Base-by-base conservation (phyloP, 1,140 invertebrate genomes). In the Saccostrea glomerata region DNA sequence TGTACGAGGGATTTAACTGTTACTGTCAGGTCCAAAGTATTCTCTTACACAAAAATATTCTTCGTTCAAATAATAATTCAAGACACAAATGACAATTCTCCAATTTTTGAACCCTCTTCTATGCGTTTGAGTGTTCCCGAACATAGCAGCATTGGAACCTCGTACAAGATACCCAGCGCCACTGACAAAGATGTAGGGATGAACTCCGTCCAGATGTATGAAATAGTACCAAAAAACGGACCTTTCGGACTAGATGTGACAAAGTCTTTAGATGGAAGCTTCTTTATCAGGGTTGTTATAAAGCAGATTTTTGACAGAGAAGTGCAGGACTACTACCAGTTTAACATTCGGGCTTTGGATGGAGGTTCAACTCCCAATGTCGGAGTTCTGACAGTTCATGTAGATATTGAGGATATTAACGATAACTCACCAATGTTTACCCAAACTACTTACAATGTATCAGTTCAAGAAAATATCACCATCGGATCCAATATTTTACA, bases 21-120 rank as follows among this genome's bases (percentile, higher is more conserved):
- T 66, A 90, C 92, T 9, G 92, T 93, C 12, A 87, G 73, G 23
- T 92, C 92, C 25, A 47, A 85, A 36, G 83, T 83, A 2, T 87
- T 86, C 25, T 86, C 88, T 17, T 91, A 92, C 66, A 90, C 93
- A 77, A 92, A 93, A 60, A 92, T 94, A 82, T 91, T 93, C 36
- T 91, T 87, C 1, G 91, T 93, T 0, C 90, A 89, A 70, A 89
- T 95, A 47, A 85, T 92, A 13, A 89, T 95, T n/a, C 86, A 92
- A 11, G 98, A 99, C 94, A 98, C 97, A n/a, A 99, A 99, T 94
- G 98, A 99, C 96, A 99, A 99, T 95, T 96, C 97, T 7, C 98
- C 98, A 0, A 95, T 96, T 12, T 99, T 99, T 95, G 92, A 92
- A 0, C 86, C 88, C 20, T 87, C 88, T 23, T 88, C 88, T 17